These are phyloP conservation scores for Podarcis lilfordi DNA, from an alignment of 2,797 vertebrate species.

Conservation along the genomic window DNA sequence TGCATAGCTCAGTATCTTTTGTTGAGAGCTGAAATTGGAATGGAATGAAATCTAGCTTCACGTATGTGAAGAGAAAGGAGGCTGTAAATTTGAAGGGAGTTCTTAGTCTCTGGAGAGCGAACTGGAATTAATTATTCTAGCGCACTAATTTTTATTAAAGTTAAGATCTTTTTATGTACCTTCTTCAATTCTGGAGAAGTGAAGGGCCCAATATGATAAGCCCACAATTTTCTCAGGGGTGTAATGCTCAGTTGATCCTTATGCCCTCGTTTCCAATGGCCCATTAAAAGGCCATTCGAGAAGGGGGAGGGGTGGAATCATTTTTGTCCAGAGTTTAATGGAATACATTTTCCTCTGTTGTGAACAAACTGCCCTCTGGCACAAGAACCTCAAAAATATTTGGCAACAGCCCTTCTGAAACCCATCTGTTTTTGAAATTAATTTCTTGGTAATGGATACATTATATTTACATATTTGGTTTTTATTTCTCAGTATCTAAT, in stretches of 20 bases:
- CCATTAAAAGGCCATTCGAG: conserved; percentile 59
- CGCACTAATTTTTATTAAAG: neutral
- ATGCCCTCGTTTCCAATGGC: conserved; percentile 57
- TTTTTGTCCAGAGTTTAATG: conserved; percentile 66
- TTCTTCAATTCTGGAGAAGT: conserved; percentile 32
- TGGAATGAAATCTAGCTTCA: neutral
- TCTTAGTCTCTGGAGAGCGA: neutral
- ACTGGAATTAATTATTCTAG: conserved; percentile 21
- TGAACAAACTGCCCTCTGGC: conserved; percentile 65
- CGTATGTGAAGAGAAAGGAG: neutral
- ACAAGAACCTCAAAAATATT: conserved; percentile 67
- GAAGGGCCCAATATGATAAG: conserved; percentile 9
- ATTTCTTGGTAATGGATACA: conserved; percentile 72
- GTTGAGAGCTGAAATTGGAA: neutral
- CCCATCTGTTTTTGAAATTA: conserved; percentile 76
- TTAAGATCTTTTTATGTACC: conserved; percentile 18
- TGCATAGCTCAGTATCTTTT: neutral
- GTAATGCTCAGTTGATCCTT: conserved; percentile 39
- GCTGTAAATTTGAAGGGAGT: neutral
- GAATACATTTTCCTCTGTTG: conserved; percentile 65
- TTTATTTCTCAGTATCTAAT: conserved; percentile 74
- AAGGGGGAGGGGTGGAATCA: conserved; percentile 48
- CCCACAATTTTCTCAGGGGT: conserved; percentile 11
- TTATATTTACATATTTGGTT: conserved; percentile 74
- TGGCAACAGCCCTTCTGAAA: conserved; percentile 70